Evolutionary conservation across 2,113 vertebrate species (phyloP).

Genomic region (Megaceryle maxima): DNA sequence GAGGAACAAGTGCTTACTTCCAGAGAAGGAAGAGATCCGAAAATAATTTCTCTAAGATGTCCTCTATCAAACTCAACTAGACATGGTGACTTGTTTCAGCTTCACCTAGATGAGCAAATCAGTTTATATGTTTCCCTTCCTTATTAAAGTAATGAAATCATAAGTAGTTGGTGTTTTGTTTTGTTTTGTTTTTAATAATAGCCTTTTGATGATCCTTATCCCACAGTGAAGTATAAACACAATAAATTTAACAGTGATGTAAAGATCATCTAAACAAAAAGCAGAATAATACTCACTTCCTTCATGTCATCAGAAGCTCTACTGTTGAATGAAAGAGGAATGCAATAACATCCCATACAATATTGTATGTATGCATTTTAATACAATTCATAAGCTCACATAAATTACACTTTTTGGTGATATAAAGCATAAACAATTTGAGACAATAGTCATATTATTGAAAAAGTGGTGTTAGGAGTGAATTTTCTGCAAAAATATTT

Average conservation of each 20-base stretch:
- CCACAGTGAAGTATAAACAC: constrained; percentile 30
- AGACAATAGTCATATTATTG: neutral
- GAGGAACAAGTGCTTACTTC: neutral
- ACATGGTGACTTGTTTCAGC: neutral
- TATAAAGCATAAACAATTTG: neutral
- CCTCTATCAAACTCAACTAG: neutral
- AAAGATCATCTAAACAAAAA: neutral
- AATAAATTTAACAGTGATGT: neutral
- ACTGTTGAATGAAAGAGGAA: neutral
- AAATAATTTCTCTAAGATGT: neutral
- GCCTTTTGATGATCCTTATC: neutral
- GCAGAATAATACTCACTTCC: neutral
- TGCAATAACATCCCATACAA: neutral
- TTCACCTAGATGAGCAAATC: neutral
- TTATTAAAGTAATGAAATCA: neutral
- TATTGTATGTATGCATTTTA: neutral
- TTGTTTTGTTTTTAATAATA: neutral
- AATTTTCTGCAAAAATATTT: constrained; percentile 1
- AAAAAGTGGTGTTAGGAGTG: neutral
- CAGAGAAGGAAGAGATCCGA: neutral
- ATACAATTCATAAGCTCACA: neutral
- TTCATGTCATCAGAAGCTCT: neutral
- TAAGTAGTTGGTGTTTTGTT: neutral
- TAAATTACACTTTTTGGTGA: neutral
- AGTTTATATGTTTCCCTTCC: neutral